A percentile compares a stretch with the other conserved stretches of the same genome.
Evolutionary conservation across 2,797 vertebrate genomes (phyloP).

Genomic region (Labeo calbasu): DNA sequence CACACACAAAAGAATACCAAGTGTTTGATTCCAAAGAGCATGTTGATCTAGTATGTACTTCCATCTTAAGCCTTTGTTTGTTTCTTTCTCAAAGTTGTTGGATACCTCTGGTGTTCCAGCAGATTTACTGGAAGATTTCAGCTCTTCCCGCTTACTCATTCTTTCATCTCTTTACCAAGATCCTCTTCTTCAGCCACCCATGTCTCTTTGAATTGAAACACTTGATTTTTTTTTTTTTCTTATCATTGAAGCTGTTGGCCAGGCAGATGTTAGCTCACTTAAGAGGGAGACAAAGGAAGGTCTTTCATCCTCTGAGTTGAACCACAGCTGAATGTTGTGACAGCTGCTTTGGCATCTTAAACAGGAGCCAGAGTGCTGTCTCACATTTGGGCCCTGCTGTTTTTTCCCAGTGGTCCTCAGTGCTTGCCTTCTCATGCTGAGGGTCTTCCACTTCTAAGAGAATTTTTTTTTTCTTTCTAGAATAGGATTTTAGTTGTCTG

Average conservation of each 20-base stretch:
- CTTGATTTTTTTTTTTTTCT: slow-evolving; percentile 27
- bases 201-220: background rate
- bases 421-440: slow-evolving; percentile 37
- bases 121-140: slow-evolving; percentile 33
- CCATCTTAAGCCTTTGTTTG: slow-evolving; percentile 34
- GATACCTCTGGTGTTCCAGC: slow-evolving; percentile 6
- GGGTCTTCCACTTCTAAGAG: slow-evolving; percentile 11
- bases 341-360: slow-evolving; percentile 54
- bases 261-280: slow-evolving; percentile 43
- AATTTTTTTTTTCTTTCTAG: slow-evolving; percentile 15
- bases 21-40: slow-evolving; percentile 24
- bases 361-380: slow-evolving; percentile 43
- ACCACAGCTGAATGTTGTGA: slow-evolving; percentile 44
- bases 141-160: slow-evolving; percentile 5
- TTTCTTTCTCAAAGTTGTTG: slow-evolving; percentile 25
- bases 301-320: slow-evolving; percentile 34
- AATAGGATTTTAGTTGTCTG: background rate
- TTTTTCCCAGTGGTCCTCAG: slow-evolving; percentile 9
- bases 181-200: background rate
- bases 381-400: slow-evolving; percentile 42
- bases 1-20: slow-evolving; percentile 17
- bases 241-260: slow-evolving; percentile 25
- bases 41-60: slow-evolving; percentile 12
- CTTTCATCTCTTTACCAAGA: slow-evolving; percentile 40
- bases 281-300: slow-evolving; percentile 34